Percentiles rank a stretch among this genome's conserved stretches.
phyloP scores from a whole-genome alignment of 1,140 invertebrate species.

The Potamilus streckersoni region DNA sequence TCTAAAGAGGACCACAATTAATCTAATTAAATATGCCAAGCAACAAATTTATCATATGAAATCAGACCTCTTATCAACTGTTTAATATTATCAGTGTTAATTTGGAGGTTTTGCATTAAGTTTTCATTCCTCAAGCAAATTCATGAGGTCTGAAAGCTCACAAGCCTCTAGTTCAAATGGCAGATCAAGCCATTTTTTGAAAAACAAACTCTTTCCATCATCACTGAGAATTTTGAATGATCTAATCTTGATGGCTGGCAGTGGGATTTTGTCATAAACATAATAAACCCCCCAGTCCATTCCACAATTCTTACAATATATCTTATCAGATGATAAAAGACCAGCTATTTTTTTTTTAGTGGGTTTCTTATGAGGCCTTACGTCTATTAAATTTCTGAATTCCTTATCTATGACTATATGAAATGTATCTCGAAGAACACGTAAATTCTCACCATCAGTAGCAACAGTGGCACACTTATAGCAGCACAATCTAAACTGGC shows the following conservation, averaged over 20 bases:
- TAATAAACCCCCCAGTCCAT: constrained; percentile 25
- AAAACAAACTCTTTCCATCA: background rate
- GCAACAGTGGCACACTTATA: constrained; percentile 2
- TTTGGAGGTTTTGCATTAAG: no score
- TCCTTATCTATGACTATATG: constrained; percentile 16
- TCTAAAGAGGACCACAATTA: no score
- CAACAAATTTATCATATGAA: no score
- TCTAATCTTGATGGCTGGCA: constrained; percentile 13
- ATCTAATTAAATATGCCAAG: no score
- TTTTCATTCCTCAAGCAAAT: no score
- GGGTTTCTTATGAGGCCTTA: constrained; percentile 16
- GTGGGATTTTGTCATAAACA: background rate
- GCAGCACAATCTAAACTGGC: constrained; percentile 16
- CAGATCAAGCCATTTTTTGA: constrained; percentile 19
- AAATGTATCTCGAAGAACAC: background rate
- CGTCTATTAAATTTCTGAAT: constrained; percentile 6
- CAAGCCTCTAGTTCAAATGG: background rate
- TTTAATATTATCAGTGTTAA: no score
- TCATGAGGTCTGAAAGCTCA: no score
- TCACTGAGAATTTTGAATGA: constrained; percentile 6
- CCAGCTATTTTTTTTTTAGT: constrained; percentile 6
- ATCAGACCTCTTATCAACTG: no score
- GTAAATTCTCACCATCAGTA: constrained; percentile 6
- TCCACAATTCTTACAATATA: constrained; percentile 24
- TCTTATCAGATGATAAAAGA: constrained; percentile 16